Evolutionary conservation across 2,113 vertebrate genomes (phyloP).

Genomic region (Climacteris rufus): DNA sequence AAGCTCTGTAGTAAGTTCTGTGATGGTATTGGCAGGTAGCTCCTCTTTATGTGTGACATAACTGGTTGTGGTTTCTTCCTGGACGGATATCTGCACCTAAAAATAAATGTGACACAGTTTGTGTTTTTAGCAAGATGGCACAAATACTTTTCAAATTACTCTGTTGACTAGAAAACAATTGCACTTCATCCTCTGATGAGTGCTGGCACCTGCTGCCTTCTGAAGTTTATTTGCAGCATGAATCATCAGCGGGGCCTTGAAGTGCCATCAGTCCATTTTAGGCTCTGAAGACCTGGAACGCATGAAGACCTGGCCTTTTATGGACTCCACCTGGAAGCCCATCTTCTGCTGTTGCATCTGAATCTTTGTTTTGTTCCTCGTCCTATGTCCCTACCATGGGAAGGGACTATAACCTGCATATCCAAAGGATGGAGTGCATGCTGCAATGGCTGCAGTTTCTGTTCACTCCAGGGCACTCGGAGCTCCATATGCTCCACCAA

Average conservation of each 20-base stretch:
- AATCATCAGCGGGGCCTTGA: not conserved
- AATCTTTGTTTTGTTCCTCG: not conserved
- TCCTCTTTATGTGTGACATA: not conserved
- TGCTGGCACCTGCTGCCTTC: slow-evolving; percentile 33
- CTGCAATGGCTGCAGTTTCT: not conserved
- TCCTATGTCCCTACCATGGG: not conserved
- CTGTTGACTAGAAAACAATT: slow-evolving; percentile 48
- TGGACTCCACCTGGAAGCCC: slow-evolving; percentile 9
- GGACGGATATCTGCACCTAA: not conserved
- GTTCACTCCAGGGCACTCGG: not conserved
- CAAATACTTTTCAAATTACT: slow-evolving; percentile 57
- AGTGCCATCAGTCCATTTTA: slow-evolving; percentile 13
- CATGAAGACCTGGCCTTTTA: not conserved
- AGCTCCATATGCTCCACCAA: rapidly evolving
- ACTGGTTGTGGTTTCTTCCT: not conserved
- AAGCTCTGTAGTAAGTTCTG: not conserved
- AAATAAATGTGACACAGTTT: slow-evolving; percentile 1
- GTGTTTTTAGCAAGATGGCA: slow-evolving; percentile 39
- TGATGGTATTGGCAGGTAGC: not conserved
- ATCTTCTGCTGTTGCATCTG: not conserved
- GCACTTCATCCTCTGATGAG: not conserved
- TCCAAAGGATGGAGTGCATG: rapidly evolving
- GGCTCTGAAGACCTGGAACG: not conserved
- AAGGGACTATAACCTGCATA: not conserved
- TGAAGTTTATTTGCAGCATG: slow-evolving; percentile 31